Conservation (phyloP, 2,113 vertebrate species). For the Steatornis caripensis region DNA sequence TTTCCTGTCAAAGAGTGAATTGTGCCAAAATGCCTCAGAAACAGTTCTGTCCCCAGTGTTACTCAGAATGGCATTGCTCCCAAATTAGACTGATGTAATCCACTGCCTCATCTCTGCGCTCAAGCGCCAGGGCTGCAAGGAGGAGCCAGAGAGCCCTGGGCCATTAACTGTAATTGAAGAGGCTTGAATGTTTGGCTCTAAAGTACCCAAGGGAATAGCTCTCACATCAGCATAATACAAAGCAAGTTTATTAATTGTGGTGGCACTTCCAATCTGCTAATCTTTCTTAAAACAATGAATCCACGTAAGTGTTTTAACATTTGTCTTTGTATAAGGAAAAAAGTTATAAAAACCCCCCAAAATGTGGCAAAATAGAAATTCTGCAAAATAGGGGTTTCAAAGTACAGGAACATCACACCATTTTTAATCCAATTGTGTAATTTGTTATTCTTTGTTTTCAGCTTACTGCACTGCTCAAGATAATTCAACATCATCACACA, state of each 20-base stretch:
- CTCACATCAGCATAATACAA: background rate
- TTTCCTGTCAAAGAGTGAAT: background rate
- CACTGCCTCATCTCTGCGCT: background rate
- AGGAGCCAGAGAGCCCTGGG: background rate
- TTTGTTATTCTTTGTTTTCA: background rate
- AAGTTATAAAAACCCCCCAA: background rate
- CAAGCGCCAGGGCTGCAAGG: background rate
- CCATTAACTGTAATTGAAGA: background rate
- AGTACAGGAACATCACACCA: background rate
- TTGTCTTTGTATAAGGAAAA: background rate
- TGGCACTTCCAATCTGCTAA: background rate
- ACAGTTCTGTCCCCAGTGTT: background rate
- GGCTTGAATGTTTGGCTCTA: accelerated
- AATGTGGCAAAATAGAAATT: background rate
- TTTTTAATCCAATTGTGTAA: background rate
- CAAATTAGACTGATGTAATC: background rate
- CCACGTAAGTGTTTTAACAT: background rate
- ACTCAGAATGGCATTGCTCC: background rate
- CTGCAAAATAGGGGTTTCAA: background rate
- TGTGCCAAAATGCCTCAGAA: background rate
- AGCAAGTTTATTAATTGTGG: background rate
- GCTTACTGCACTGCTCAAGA: background rate
- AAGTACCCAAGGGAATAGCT: background rate
- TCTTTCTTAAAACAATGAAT: background rate
- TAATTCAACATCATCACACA: background rate